phyloP scores from a whole-genome alignment of 2,888 invertebrate genomes.

The Papilio gigon region DNA sequence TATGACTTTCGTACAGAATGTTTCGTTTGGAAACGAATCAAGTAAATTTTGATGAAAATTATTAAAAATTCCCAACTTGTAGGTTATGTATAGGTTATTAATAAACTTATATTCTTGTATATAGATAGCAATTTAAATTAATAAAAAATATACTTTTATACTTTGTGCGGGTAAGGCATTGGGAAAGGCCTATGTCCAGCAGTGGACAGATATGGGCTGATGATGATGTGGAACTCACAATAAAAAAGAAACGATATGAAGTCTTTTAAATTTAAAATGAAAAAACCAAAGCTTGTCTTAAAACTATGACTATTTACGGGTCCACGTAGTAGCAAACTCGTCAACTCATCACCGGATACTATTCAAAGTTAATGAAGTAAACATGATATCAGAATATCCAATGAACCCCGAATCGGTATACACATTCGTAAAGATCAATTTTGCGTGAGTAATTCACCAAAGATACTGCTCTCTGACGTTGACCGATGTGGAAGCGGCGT shows the following conservation, averaged over 20 bases:
- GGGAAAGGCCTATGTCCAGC: too few species aligned
- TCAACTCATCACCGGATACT: conserved; percentile 32
- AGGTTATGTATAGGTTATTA: too few species aligned
- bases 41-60: conserved; percentile 42
- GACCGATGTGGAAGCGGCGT: conserved; percentile 41
- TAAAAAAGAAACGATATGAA: too few species aligned
- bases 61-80: conserved; percentile 40
- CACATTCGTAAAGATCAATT: conserved; percentile 41
- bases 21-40: conserved; percentile 38
- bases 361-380: conserved; percentile 21
- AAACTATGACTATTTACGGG: neutral
- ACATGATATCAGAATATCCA: conserved; percentile 13
- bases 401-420: conserved; percentile 31
- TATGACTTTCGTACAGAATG: conserved; percentile 40
- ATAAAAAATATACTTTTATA: too few species aligned
- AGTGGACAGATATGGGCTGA: too few species aligned
- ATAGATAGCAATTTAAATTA: too few species aligned
- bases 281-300: too few species aligned
- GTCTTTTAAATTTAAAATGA: too few species aligned
- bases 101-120: too few species aligned
- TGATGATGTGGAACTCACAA: too few species aligned
- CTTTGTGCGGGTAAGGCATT: too few species aligned
- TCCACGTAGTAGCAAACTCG: neutral
- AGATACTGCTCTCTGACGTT: conserved; percentile 41
- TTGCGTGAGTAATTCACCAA: conserved; percentile 41